Evolutionary conservation across 1,140 invertebrate genomes (phyloP), one percentile per base, ranked within the genome.

Genomic region (Xylocopa sonorina): DNA sequence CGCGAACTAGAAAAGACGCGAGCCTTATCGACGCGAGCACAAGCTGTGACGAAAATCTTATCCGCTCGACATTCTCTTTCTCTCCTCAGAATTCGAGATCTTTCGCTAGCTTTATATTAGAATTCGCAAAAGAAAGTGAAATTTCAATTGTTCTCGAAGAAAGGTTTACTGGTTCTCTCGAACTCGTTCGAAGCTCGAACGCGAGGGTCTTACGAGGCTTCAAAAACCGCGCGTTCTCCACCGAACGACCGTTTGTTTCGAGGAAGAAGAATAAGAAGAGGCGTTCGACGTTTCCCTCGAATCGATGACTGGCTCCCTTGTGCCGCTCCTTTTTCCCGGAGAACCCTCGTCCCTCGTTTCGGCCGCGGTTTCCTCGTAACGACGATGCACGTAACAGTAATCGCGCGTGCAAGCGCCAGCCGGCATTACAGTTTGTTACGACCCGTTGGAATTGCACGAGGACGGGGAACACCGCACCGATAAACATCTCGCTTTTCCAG

Each of bases 321-420:
- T 78, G n/a, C 46, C 34, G 51, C 51, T 43, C 12, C 51, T 55
- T 69, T 21, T 55, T 55, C 67, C 18, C 12, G 24, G 1, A 50
- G 58, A 64, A 21, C 32, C 51, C 34, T 66, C 62, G 21, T 12
- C 27, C 18, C 50, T 21, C 21, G 3, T 18, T 41, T 24, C 29
- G 9, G 14, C 14, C 38, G 12, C 24, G 14, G 10, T 24, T 34
- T 68, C 48, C 27, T 9, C 9, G 29, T 48, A 50, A 21, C 38
- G 24, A 48, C 50, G 69, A 74, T 73, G 29, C 62, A 27, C 57
- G 58, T 57, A 57, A 77, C 75, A 43, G 75, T 60, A 78, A 71
- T 78, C 62, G 67, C 57, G 55, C 75, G 75, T 71, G 55, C 16
- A 69, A 46, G 14, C 53, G 62, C 62, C 60, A n/a, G 27, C 34